Evolutionary conservation across 2,113 vertebrate genomes (phyloP).

Genomic region (Spilogale gracilis): DNA sequence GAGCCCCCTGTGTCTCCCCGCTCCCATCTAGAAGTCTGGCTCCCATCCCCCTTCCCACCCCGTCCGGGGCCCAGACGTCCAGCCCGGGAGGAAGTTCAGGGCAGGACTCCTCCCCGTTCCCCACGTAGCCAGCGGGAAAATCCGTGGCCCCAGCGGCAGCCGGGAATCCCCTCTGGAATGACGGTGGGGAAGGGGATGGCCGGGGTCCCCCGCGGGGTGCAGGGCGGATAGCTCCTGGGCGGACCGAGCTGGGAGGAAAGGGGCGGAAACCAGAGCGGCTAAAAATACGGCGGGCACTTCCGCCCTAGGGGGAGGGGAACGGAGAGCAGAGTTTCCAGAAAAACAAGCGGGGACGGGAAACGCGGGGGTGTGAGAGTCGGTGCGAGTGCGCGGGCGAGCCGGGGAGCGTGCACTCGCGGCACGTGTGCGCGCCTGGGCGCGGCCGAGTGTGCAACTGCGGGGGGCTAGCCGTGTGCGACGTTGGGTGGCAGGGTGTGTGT

Average conservation of each 20-base stretch:
- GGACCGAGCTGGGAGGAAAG: neutral
- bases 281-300: conserved; percentile 81
- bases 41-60: neutral
- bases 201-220: conserved; percentile 43
- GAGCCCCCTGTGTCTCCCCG: neutral
- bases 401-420: conserved; percentile 6
- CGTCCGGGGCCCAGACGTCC: neutral
- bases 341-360: conserved; percentile 83
- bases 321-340: conserved; percentile 82
- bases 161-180: conserved; percentile 84
- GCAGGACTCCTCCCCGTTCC: conserved; percentile 65
- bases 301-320: conserved; percentile 74
- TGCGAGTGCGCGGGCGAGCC: neutral
- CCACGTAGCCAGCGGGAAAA: conserved; percentile 79
- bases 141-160: conserved; percentile 37
- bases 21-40: neutral
- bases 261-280: conserved; percentile 81
- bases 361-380: conserved; percentile 78
- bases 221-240: neutral
- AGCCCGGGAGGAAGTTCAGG: conserved; percentile 56
- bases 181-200: conserved; percentile 72
- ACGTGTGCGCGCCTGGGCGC: conserved; percentile 55
- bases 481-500: neutral
- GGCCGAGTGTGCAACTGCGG: neutral
- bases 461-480: neutral